phyloP scores from a whole-genome alignment of 2,113 vertebrate genomes.

The Odobenus rosmarus region DNA sequence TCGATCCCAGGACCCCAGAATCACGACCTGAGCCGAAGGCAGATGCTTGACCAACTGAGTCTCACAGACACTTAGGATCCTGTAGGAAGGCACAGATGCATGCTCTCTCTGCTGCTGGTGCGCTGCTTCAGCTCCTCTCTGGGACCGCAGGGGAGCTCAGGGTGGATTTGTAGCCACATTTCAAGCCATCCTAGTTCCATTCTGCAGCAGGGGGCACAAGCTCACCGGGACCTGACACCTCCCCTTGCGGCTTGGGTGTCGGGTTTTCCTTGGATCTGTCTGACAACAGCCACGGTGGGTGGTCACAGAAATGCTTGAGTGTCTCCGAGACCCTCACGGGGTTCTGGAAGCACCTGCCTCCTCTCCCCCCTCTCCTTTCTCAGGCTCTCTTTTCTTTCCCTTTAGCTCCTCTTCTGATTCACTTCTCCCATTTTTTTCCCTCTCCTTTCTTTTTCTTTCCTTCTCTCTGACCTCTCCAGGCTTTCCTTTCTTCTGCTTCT shows the following conservation, averaged over 20 bases:
- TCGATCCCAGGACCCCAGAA: not conserved
- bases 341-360: not conserved
- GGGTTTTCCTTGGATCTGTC: not conserved
- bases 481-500: not conserved
- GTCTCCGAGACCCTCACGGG: not conserved
- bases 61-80: fast-evolving
- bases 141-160: not conserved
- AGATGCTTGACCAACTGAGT: not conserved
- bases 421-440: not conserved
- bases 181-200: constrained; percentile 47
- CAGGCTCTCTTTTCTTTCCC: too few species aligned
- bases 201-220: constrained; percentile 52
- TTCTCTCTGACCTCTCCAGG: not conserved
- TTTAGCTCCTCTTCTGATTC: fast-evolving
- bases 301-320: fast-evolving
- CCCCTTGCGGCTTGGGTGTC: not conserved
- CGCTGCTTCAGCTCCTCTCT: not conserved
- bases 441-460: too few species aligned
- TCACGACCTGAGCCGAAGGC: not conserved
- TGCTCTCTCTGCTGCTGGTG: not conserved
- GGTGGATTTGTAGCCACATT: constrained; percentile 46
- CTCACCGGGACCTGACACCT: too few species aligned
- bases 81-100: not conserved
- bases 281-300: fast-evolving
- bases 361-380: too few species aligned